Evolutionary conservation across 1,140 invertebrate species (phyloP).

Genomic region (Akabosia matsudoensis): DNA sequence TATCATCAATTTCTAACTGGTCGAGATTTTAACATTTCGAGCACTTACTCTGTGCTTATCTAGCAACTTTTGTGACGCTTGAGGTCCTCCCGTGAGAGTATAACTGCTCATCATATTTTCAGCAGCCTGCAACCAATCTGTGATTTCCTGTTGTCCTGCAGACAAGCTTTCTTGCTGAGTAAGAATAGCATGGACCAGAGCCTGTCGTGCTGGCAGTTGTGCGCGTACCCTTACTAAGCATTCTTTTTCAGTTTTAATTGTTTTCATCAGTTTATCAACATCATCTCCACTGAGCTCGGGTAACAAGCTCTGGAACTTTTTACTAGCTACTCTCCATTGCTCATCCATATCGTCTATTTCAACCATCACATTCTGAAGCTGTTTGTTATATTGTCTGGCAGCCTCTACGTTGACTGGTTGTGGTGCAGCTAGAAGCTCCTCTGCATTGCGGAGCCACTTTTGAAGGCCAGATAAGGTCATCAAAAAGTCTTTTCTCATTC

Average conservation of each 20-base stretch:
- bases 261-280: slow-evolving; percentile 83
- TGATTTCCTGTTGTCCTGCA: slow-evolving; percentile 77
- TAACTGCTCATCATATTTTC: slow-evolving; percentile 66
- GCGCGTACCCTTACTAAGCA: slow-evolving; percentile 75
- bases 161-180: slow-evolving; percentile 88
- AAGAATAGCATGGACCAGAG: slow-evolving; percentile 75
- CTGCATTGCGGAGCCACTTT: slow-evolving; percentile 74
- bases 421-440: slow-evolving; percentile 63
- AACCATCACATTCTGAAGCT: slow-evolving; percentile 67
- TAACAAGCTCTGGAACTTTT: slow-evolving; percentile 84
- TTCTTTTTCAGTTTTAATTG: slow-evolving; percentile 85
- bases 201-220: slow-evolving; percentile 71
- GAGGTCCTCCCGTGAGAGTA: slow-evolving; percentile 65
- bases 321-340: slow-evolving; percentile 81
- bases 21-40: background rate
- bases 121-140: slow-evolving; percentile 77
- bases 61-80: slow-evolving; percentile 68
- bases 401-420: slow-evolving; percentile 69
- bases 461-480: slow-evolving; percentile 71
- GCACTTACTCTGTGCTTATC: slow-evolving; percentile 69
- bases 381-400: slow-evolving; percentile 73
- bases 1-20: slow-evolving; percentile 26
- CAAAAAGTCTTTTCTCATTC: slow-evolving; percentile 75
- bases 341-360: slow-evolving; percentile 84
- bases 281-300: slow-evolving; percentile 85